phyloP scores from a whole-genome alignment of 2,888 invertebrate species.

The Aspidiotus destructor region DNA sequence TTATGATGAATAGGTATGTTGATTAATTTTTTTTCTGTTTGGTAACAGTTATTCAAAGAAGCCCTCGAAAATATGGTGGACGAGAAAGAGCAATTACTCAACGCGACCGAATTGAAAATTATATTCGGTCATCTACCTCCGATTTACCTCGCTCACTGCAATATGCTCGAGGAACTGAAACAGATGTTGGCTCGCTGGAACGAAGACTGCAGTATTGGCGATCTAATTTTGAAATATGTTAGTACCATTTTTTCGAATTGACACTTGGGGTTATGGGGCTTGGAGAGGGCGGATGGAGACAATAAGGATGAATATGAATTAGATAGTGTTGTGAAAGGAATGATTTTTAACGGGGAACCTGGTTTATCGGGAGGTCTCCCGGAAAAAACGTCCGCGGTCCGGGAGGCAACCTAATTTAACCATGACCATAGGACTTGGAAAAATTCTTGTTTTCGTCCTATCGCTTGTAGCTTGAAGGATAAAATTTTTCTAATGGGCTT shows the following conservation, averaged over 20 bases:
- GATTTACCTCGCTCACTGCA: conserved; percentile 85
- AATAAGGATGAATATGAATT: too few relatives aligned
- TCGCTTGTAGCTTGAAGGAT: too few relatives aligned
- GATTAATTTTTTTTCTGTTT: neutral
- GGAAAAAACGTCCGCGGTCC: too few relatives aligned
- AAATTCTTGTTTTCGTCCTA: too few relatives aligned
- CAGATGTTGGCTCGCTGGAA: conserved; percentile 67
- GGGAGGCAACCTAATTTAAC: too few relatives aligned
- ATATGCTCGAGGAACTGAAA: conserved; percentile 53
- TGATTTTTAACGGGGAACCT: too few relatives aligned
- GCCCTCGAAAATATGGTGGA: conserved; percentile 80
- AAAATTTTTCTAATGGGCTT: too few relatives aligned
- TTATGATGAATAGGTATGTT: neutral
- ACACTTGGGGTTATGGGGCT: neutral
- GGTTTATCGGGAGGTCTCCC: too few relatives aligned
- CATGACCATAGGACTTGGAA: too few relatives aligned
- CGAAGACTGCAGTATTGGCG: conserved; percentile 78
- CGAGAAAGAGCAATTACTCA: conserved; percentile 66
- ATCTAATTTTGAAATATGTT: conserved; percentile 73
- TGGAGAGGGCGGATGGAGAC: too few relatives aligned
- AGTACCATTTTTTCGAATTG: conserved; percentile 37
- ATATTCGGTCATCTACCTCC: conserved; percentile 93
- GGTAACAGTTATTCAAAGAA: conserved; percentile 75
- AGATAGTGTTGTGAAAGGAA: too few relatives aligned
- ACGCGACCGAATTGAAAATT: conserved; percentile 83